Evolutionary conservation across 2,113 vertebrate genomes (phyloP), one percentile per base, ranked within the genome.

Genomic region (Hydrolagus affinis): DNA sequence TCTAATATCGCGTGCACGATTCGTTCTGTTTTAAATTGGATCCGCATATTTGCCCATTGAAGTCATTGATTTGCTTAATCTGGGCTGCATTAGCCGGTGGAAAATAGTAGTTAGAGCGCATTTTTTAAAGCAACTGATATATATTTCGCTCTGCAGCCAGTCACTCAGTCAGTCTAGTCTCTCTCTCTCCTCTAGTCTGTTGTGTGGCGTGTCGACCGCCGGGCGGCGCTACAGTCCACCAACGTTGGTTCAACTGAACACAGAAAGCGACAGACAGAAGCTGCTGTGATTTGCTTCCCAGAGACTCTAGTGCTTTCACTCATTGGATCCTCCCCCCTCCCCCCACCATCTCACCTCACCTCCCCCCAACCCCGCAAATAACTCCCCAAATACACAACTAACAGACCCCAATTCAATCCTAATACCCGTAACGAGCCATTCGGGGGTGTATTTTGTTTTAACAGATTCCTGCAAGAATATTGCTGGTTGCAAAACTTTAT

Each of bases 11-110:
- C 77, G 6, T 64, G 78, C 44, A 21, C 1, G 25, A 30, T 80
- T 83, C 60, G 60, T 62, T 83, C 78, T 83, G 78, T 60, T 83
- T 83, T 30, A 83, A 32, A 83, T 83, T 83, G 66, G 78, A 14
- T 11, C 56, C 62, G 62, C 78, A 83, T 83, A 83, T 66, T 83
- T 83, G 64, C 66, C 78, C 30, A 66, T 66, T 32, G 66, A 83
- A 28, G 66, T 83, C 78, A 83, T 83, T 66, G 60, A 83, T 83
- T 66, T 83, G 64, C 78, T 32, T 83, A 83, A 83, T 68, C 59
- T 83, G 78, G 60, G 25, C 28, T 64, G 78, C 78, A 83, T 83
- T 83, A 83, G 78, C 21, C 30, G 25, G 59, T 83, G 78, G 78
- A 83, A 83, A 83, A 83, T 83, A 68, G 30, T 83, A 83, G 78